Conservation (phyloP, 1,140 invertebrate genomes). For the Bilobella aurantiaca region DNA sequence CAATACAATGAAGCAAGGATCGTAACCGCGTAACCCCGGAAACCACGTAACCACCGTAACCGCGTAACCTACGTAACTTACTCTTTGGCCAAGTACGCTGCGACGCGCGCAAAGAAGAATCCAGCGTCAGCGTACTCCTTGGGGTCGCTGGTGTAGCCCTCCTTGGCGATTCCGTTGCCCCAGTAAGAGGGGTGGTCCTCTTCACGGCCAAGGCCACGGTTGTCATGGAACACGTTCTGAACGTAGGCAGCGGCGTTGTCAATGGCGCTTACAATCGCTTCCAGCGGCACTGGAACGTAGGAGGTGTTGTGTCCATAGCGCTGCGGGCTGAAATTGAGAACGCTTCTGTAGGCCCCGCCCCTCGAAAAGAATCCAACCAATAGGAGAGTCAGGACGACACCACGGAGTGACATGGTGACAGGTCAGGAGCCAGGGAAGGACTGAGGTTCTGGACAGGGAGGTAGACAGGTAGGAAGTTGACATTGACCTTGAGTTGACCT, state of each 20-base stretch:
- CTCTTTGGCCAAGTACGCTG: conserved; percentile 23
- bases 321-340: conserved; percentile 20
- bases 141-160: conserved; percentile 13
- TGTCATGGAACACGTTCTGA: conserved; percentile 14
- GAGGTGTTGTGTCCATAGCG: conserved; percentile 22
- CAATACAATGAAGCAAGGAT: too few species aligned
- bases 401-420: too few species aligned
- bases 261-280: conserved; percentile 19
- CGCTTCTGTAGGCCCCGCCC: not conserved
- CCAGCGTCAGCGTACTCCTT: conserved; percentile 17
- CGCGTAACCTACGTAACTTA: conserved; percentile 23
- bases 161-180: conserved; percentile 28
- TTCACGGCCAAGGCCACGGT: conserved; percentile 17
- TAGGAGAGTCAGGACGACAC: too few species aligned
- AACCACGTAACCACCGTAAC: too few species aligned
- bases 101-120: conserved; percentile 16
- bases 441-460: too few species aligned
- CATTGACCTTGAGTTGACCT: not conserved
- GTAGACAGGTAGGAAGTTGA: not conserved
- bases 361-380: too few species aligned
- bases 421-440: too few species aligned
- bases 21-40: too few species aligned
- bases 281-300: conserved; percentile 4
- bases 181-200: conserved; percentile 33
- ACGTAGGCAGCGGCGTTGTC: conserved; percentile 18